Evolutionary conservation across 2,888 invertebrate genomes (phyloP).

Genomic region (Agonopterix arenella): DNA sequence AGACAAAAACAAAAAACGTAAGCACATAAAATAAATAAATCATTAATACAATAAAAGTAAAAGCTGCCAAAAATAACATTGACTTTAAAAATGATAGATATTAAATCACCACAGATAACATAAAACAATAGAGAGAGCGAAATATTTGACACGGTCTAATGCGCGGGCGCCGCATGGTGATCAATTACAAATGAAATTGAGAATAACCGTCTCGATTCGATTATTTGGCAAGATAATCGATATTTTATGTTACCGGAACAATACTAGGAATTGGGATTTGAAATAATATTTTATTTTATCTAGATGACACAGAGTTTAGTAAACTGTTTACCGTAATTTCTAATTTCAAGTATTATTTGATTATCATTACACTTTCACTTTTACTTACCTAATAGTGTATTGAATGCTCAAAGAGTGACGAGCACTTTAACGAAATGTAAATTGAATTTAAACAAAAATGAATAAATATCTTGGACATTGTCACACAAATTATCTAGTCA

Average conservation of each 20-base stretch:
- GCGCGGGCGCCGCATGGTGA: slow-evolving; percentile 29
- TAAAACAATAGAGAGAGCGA: slow-evolving; percentile 61
- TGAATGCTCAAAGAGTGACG: no score
- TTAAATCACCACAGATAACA: slow-evolving; percentile 40
- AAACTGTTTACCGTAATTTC: slow-evolving; percentile 3
- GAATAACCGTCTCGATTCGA: slow-evolving; percentile 29
- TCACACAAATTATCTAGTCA: no score
- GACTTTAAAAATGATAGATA: slow-evolving; percentile 34
- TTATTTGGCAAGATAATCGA: slow-evolving; percentile 22
- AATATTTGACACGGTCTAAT: slow-evolving; percentile 21
- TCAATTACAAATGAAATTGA: slow-evolving; percentile 50
- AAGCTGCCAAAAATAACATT: slow-evolving; percentile 34
- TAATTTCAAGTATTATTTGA: neutral
- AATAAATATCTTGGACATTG: no score
- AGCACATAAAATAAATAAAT: neutral
- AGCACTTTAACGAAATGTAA: no score
- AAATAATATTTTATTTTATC: neutral
- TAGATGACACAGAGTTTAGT: neutral
- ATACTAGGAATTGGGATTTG: slow-evolving; percentile 19
- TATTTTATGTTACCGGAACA: slow-evolving; percentile 21
- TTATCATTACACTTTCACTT: no score
- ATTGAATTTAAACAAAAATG: no score
- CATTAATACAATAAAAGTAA: slow-evolving; percentile 18
- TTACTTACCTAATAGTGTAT: no score
- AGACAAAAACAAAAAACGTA: neutral